Evolutionary conservation across 1,140 invertebrate genomes (phyloP), one percentile per base, ranked within the genome.

Genomic region (Drosophila parvula): DNA sequence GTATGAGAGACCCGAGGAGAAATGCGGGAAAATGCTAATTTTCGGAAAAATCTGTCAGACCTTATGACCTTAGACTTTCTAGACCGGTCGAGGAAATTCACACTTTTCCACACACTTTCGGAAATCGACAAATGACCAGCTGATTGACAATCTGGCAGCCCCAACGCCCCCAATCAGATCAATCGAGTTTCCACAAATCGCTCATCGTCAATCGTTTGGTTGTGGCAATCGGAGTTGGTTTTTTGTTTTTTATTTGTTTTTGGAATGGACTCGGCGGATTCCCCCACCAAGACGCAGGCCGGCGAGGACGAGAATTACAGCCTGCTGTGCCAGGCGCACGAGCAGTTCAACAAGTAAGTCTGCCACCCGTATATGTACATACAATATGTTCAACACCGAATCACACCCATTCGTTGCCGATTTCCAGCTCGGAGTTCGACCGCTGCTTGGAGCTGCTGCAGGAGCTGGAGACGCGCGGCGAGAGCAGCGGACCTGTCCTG

Each of bases 401-500:
- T 30, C 11, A 32, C 11, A 40, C 34, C 10, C 12, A 18, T 10
- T 44, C 36, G 7, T 30, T 41, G 40, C 3, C 9, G 7, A 3
- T 3, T 14, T 34, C 2, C 53, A 90, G 88, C 57, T 30, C 41
- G n/a, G 83, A 93, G 70, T 96, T 94, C 83, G 81, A 90, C 2
- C 88, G 91, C 11, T 95, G 95, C 79, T 80, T 95, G 43, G 93
- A 93, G 61, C 81, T 93, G 40, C 92, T 97, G 43, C 93, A 93
- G 34, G 94, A 95, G 83, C 85, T 97, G 18, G 93, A 94, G 58
- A 78, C 90, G 4, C 90, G 94, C 18, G 93, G 94, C 30, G 93
- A 94, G 41, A 93, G 94, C 2, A 94, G 93, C 40, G 95, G 96
- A 90, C 91, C 94, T 1, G 96, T 96, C 90, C 94, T 96, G 14